A percentile compares a stretch with the other conserved stretches of the same genome.
Conservation (phyloP, 2,113 vertebrate genomes). For the Rattus rattus region DNA sequence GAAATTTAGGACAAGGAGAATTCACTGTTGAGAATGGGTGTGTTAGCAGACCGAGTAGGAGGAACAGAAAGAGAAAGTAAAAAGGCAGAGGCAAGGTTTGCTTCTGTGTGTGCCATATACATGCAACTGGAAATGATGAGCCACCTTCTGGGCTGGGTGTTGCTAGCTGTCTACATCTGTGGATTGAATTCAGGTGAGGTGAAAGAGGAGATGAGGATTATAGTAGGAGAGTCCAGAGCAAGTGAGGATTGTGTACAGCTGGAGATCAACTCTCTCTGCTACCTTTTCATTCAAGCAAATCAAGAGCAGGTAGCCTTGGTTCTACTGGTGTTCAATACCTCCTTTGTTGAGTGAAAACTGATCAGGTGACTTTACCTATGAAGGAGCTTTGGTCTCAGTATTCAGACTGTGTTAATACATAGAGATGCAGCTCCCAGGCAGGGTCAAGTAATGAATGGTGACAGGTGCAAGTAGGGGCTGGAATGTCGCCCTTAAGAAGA, state of each 20-base stretch:
- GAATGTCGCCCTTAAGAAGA: too few species aligned
- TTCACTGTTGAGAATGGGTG: neutral
- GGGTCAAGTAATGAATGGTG: too few species aligned
- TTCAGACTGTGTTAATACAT: too few species aligned
- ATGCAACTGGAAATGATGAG: neutral
- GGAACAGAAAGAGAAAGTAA: neutral
- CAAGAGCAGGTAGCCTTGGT: neutral
- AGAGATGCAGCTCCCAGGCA: too few species aligned
- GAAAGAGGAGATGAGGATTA: rapidly evolving
- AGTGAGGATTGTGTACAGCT: neutral
- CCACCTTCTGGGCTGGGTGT: neutral
- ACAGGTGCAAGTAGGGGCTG: too few species aligned
- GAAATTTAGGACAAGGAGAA: too few species aligned
- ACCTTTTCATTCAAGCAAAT: neutral
- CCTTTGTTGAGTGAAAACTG: neutral
- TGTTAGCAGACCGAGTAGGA: neutral
- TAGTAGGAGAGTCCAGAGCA: neutral
- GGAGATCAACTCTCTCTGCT: neutral
- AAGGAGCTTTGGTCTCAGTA: neutral
- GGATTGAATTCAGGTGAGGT: conserved; percentile 59
- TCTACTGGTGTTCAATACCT: neutral
- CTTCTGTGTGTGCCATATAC: rapidly evolving
- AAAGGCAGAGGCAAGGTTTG: neutral
- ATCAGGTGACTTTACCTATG: too few species aligned
- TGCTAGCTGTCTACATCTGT: neutral